A percentile compares a stretch with the other conserved stretches of the same genome.
These are phyloP conservation scores for Mylabris phalerata DNA, from an alignment of 1,140 invertebrate species.

Conservation along the genomic window DNA sequence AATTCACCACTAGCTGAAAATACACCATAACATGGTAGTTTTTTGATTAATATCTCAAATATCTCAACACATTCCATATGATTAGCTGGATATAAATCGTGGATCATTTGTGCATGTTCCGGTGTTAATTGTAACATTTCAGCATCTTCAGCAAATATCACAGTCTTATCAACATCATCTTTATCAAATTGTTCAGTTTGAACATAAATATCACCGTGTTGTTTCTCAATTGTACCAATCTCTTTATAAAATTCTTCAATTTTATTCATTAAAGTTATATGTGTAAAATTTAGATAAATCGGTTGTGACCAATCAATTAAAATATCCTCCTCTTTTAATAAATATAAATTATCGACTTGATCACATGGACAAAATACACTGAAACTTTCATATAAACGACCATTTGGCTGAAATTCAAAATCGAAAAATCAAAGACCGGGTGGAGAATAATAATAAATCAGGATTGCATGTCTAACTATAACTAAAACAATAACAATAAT, in stretches of 20 bases:
- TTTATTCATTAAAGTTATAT: constrained; percentile 65
- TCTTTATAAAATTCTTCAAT: constrained; percentile 59
- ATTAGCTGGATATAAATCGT: constrained; percentile 76
- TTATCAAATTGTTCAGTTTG: constrained; percentile 4
- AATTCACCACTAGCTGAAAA: constrained; percentile 59
- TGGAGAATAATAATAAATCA: no score
- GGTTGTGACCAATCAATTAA: constrained; percentile 70
- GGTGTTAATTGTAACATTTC: constrained; percentile 63
- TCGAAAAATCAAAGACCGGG: not conserved
- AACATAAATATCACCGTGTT: constrained; percentile 69
- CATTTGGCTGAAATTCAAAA: constrained; percentile 55
- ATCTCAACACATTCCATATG: constrained; percentile 76
- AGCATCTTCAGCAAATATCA: constrained; percentile 50
- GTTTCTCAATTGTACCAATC: constrained; percentile 60
- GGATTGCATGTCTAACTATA: not conserved
- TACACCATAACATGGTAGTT: constrained; percentile 69
- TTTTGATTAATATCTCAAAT: constrained; percentile 68
- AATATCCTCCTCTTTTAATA: constrained; percentile 64
- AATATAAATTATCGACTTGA: constrained; percentile 58
- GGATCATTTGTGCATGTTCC: constrained; percentile 70
- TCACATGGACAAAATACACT: constrained; percentile 73
- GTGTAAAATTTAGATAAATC: constrained; percentile 76
- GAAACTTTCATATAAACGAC: constrained; percentile 69
- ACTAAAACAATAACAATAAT: not conserved
- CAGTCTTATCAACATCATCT: constrained; percentile 11